Percentiles rank a stretch among this genome's conserved stretches.
Evolutionary conservation across 2,113 vertebrate species (phyloP).

Genomic region (Phalacrocorax aristotelis): DNA sequence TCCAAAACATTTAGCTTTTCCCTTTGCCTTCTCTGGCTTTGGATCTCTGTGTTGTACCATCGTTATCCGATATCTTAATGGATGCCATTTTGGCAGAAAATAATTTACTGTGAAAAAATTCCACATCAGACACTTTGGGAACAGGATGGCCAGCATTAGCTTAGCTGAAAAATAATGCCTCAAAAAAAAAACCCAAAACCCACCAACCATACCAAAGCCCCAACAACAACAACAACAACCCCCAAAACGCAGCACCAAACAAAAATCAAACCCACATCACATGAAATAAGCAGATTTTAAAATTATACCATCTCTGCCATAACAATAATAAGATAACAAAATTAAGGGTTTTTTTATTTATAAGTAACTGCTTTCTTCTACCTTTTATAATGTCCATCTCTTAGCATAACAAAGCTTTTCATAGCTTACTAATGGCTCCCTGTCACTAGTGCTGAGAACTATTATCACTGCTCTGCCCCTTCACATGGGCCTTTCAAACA

Average conservation of each 20-base stretch:
- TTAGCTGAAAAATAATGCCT: neutral
- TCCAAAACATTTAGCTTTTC: neutral
- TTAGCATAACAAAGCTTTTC: constrained; percentile 78
- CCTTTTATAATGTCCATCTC: constrained; percentile 60
- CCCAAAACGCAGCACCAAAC: too few relatives aligned
- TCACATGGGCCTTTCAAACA: constrained; percentile 75
- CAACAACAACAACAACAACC: too few relatives aligned
- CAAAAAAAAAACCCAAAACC: neutral
- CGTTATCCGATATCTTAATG: neutral
- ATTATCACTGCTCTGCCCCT: constrained; percentile 68
- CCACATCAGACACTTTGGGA: neutral
- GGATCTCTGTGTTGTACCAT: neutral
- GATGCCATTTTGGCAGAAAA: neutral
- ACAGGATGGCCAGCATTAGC: neutral
- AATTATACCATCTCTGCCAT: constrained; percentile 19
- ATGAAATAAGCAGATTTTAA: neutral
- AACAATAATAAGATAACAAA: constrained; percentile 68
- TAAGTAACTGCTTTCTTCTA: constrained; percentile 68
- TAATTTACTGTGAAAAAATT: neutral
- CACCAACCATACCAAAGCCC: neutral
- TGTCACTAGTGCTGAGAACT: constrained; percentile 65
- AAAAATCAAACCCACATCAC: neutral
- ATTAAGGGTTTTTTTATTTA: constrained; percentile 59
- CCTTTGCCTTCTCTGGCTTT: neutral
- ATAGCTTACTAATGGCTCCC: constrained; percentile 68